phyloP scores from a whole-genome alignment of 2,113 vertebrate genomes.

The Lepisosteus oculatus region DNA sequence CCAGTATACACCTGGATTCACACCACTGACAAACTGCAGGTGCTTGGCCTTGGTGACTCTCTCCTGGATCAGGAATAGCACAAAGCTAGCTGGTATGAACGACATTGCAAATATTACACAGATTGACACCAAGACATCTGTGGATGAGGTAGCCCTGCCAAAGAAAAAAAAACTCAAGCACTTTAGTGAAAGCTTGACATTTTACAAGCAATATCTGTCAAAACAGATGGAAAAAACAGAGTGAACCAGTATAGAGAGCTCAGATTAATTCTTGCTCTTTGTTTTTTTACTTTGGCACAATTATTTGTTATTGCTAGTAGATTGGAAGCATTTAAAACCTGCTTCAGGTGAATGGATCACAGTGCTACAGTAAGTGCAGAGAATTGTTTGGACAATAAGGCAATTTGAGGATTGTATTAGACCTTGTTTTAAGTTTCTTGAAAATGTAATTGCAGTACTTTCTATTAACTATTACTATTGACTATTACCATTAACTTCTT shows the following conservation, averaged over 20 bases:
- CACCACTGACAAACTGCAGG: slow-evolving; percentile 93
- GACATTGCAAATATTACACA: slow-evolving; percentile 99
- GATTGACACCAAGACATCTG: slow-evolving; percentile 94
- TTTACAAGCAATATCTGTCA: background rate
- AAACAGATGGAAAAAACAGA: background rate
- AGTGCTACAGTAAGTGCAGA: no score
- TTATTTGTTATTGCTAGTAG: no score
- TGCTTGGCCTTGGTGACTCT: slow-evolving; percentile 94
- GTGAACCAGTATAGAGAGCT: background rate
- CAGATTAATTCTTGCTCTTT: background rate
- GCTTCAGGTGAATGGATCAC: no score
- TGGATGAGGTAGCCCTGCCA: slow-evolving; percentile 83
- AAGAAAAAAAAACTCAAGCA: slow-evolving; percentile 18
- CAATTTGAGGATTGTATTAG: no score
- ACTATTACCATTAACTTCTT: no score
- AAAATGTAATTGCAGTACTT: no score
- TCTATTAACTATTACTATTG: no score
- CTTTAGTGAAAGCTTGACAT: background rate
- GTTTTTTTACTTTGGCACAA: background rate
- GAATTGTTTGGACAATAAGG: no score
- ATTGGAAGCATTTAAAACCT: no score
- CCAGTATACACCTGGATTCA: slow-evolving; percentile 93
- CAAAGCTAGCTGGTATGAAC: slow-evolving; percentile 96
- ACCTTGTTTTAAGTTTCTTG: no score
- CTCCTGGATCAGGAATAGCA: slow-evolving; percentile 97